phyloP scores from a whole-genome alignment of 2,113 vertebrate genomes.

The Microcebus ravelobensis region DNA sequence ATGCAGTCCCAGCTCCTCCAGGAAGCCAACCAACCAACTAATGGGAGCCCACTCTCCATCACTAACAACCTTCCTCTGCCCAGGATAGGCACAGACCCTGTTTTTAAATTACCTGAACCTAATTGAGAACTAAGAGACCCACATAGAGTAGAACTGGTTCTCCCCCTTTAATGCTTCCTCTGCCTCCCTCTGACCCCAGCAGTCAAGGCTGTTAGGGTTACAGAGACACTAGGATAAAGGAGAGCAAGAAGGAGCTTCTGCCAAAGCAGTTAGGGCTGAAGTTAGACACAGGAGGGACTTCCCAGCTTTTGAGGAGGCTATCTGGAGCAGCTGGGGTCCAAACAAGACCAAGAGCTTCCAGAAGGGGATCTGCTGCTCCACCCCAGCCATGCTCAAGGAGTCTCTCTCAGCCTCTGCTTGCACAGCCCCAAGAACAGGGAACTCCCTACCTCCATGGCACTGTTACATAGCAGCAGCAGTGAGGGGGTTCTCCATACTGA shows the following conservation, averaged over 20 bases:
- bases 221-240: not conserved
- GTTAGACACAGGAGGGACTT: not conserved
- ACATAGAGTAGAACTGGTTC: not conserved
- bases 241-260: not conserved
- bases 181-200: not conserved
- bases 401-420: not conserved
- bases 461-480: not conserved
- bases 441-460: not conserved
- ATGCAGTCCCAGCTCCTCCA: not conserved
- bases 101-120: slow-evolving; percentile 46
- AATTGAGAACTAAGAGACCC: slow-evolving; percentile 24
- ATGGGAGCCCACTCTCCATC: not conserved
- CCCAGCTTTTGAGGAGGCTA: not conserved
- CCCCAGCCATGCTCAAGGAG: not conserved
- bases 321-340: not conserved
- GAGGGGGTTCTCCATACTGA: not conserved
- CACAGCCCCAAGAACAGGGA: not conserved
- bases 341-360: not conserved
- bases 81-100: slow-evolving; percentile 19
- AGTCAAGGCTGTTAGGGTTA: not conserved
- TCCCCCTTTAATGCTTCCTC: not conserved
- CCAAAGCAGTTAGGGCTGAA: not conserved
- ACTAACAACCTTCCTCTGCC: not conserved
- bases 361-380: not conserved
- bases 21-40: slow-evolving; percentile 44